These are phyloP conservation scores for Manis pentadactyla DNA, from an alignment of 2,797 vertebrate species.

Conservation along the genomic window DNA sequence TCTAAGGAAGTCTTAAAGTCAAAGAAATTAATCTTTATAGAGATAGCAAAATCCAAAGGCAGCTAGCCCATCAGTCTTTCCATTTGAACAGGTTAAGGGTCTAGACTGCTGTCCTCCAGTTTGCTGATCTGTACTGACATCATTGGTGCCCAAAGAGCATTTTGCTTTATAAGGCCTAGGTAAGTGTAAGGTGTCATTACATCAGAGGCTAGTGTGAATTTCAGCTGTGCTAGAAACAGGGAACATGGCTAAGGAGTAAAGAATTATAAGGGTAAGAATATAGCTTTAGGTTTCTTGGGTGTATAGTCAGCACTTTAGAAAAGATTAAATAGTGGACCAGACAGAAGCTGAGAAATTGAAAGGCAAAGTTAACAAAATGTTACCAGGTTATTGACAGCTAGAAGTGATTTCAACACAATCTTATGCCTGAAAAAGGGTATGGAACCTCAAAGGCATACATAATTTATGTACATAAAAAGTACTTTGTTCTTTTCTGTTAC, in stretches of 20 bases:
- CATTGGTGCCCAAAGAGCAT: constrained; percentile 43
- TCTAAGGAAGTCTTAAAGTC: constrained; percentile 38
- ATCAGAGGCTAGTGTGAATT: constrained; percentile 37
- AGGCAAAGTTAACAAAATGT: neutral
- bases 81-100: constrained; percentile 32
- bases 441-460: neutral
- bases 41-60: constrained; percentile 43
- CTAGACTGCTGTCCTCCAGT: constrained; percentile 19
- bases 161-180: constrained; percentile 56
- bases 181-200: neutral
- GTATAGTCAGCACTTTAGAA: neutral
- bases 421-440: neutral
- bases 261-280: constrained; percentile 55
- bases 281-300: constrained; percentile 18
- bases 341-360: constrained; percentile 9
- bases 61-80: constrained; percentile 4
- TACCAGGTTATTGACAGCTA: neutral
- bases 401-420: constrained; percentile 22
- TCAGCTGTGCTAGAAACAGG: constrained; percentile 39
- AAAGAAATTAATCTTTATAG: constrained; percentile 39
- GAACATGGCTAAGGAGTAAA: constrained; percentile 39
- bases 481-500: constrained; percentile 10
- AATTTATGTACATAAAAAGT: neutral
- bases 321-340: neutral
- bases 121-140: constrained; percentile 52